Evolutionary conservation across 2,888 invertebrate genomes (phyloP), one percentile per base, ranked within the genome.

Genomic region (Byasa hedistus): DNA sequence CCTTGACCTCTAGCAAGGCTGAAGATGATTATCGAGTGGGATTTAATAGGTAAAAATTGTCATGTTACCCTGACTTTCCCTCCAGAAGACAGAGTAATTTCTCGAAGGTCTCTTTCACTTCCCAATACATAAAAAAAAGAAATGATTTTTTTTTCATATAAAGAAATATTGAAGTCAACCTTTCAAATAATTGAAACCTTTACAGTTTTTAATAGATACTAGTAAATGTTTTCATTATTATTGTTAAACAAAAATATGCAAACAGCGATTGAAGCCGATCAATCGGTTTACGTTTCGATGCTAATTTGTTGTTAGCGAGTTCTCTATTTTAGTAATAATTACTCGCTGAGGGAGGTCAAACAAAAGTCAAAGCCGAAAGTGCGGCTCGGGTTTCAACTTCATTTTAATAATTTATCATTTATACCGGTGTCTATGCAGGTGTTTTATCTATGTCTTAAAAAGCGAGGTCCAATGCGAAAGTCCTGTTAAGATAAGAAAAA

Each of bases 291-390:
- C 22, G 22, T 54, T 54, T 22, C 22, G 52, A 7, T 22, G 8
- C 52, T 22, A 54, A 54, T 54, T 54, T 54, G 22, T 22, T 52
- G 21, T 48, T 48, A 48, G 22, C 22, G 52, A 22, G 52, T 12
- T 3, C 52, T 22, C 52, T 48, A 32, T 48, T 57, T 63, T 64
- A 32, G 44, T 23, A 52, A 24, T 52, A 63, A 57, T 57, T 51
- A 22, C 51, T 23, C 52, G 24, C 23, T 15, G 24, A 51, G 36
- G n/a, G 32, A 57, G 64, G 64, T 64, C 64, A 64, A 21, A 27
- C 52, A 39, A 58, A 64, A 57, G 63, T 63, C 64, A 59, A 59
- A 19, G 39, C 22, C 64, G 58, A 52, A 54, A 58, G 23, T n/a
- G 32, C 24, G 17, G 36, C 39, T 54, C 24, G 32, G 19, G 21